phyloP scores from a whole-genome alignment of 2,113 vertebrate genomes.

The Eonycteris spelaea region DNA sequence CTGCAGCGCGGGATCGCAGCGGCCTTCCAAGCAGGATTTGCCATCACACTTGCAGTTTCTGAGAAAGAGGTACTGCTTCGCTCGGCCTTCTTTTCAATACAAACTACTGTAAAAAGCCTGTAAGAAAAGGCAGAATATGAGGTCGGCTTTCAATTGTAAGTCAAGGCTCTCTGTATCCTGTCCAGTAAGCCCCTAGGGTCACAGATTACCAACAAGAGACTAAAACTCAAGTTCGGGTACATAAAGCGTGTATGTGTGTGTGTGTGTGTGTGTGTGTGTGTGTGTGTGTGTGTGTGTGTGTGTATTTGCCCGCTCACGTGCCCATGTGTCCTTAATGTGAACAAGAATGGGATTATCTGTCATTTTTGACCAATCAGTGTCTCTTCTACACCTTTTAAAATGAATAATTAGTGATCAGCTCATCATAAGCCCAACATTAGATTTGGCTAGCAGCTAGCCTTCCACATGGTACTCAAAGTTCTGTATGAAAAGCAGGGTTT shows the following conservation, averaged over 20 bases:
- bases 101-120: neutral
- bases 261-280: neutral
- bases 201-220: neutral
- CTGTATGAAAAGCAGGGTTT: neutral
- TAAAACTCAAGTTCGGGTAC: neutral
- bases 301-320: neutral
- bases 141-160: neutral
- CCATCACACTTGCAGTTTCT: neutral
- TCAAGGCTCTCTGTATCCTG: neutral
- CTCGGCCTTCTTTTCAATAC: neutral
- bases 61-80: neutral
- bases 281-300: too few species aligned
- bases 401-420: neutral
- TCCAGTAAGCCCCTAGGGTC: neutral
- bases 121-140: neutral
- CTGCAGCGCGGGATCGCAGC: neutral
- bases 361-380: neutral
- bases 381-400: neutral
- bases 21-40: neutral
- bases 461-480: slow-evolving; percentile 10
- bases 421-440: neutral
- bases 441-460: neutral
- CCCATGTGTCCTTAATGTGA: neutral
- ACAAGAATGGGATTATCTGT: neutral
- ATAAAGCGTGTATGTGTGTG: neutral